phyloP scores from a whole-genome alignment of 2,888 invertebrate species.

The Mongoloraphidia duomilia region DNA sequence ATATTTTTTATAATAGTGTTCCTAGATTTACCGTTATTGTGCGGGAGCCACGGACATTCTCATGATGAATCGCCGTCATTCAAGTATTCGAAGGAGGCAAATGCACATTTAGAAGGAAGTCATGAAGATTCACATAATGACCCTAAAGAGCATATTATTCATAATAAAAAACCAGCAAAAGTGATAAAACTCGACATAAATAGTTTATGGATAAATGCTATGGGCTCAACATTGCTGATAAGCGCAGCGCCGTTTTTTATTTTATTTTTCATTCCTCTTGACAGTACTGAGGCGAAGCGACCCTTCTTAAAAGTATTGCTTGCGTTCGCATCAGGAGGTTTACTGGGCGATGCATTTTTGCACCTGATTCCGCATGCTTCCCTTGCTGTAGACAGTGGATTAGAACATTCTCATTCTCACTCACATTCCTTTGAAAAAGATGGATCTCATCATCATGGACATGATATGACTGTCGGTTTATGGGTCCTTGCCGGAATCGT shows the following conservation, averaged over 20 bases:
- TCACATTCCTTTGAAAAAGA: conserved; percentile 38
- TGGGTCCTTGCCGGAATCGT: conserved; percentile 91
- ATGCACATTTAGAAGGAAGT: conserved; percentile 24
- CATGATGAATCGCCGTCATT: conserved; percentile 55
- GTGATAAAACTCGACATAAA: conserved; percentile 26
- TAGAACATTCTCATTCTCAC: conserved; percentile 24
- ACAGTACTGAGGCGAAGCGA: conserved; percentile 69
- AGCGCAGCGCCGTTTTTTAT: conserved; percentile 91
- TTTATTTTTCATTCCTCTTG: conserved; percentile 82
- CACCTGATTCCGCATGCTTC: conserved; percentile 97
- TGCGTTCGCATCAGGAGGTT: conserved; percentile 88
- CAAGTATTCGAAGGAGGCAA: conserved; percentile 70
- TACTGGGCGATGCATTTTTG: conserved; percentile 95
- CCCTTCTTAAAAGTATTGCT: conserved; percentile 78
- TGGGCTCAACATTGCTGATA: conserved; percentile 83
- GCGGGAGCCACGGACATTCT: conserved; percentile 26
- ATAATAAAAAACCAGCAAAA: conserved; percentile 12
- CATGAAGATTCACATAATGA: conserved; percentile 23
- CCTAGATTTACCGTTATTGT: conserved; percentile 3
- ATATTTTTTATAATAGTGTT: conserved; percentile 2
- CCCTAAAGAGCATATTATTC: conserved; percentile 22
- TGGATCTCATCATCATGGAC: conserved; percentile 40
- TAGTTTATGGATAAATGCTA: conserved; percentile 61
- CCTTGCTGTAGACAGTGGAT: conserved; percentile 35
- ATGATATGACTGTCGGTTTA: conserved; percentile 83